These are phyloP conservation scores for Leptopilina syphax DNA, from an alignment of 2,888 invertebrate species.

Conservation along the genomic window DNA sequence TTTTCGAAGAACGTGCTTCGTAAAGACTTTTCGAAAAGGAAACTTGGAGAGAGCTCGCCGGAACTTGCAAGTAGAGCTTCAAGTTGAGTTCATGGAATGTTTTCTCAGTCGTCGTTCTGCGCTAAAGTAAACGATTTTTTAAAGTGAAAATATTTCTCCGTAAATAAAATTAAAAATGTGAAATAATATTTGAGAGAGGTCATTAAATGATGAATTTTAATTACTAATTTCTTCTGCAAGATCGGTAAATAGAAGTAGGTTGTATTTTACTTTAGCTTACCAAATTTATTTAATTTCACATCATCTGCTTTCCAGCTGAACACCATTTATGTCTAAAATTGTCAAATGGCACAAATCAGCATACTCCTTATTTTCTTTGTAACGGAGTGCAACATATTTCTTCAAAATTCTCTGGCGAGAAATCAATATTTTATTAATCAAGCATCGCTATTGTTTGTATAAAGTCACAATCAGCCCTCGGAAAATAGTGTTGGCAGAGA, in stretches of 20 bases:
- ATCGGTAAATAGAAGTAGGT: too few relatives aligned
- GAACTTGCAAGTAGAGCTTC: conserved; percentile 56
- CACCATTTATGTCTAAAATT: too few relatives aligned
- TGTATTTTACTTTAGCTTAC: too few relatives aligned
- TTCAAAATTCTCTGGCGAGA: neutral
- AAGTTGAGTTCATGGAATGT: conserved; percentile 60
- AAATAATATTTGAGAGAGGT: too few relatives aligned
- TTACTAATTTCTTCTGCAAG: too few relatives aligned
- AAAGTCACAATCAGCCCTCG: neutral
- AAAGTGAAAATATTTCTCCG: neutral
- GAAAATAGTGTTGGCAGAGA: neutral
- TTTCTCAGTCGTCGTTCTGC: conserved; percentile 53
- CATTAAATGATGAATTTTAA: too few relatives aligned
- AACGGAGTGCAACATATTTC: too few relatives aligned
- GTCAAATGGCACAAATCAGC: too few relatives aligned
- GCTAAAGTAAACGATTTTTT: conserved; percentile 24
- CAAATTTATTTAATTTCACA: too few relatives aligned
- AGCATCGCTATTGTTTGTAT: neutral
- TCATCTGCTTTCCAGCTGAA: too few relatives aligned
- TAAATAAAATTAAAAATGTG: neutral
- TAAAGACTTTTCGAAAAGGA: conserved; percentile 48
- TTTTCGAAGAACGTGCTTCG: conserved; percentile 50
- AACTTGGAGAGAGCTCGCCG: conserved; percentile 52
- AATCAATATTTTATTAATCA: conserved; percentile 5
- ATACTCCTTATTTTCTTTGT: too few relatives aligned